These are phyloP conservation scores for Dendrocincla tyrannina DNA, from an alignment of 2,797 vertebrate species.

Conservation along the genomic window DNA sequence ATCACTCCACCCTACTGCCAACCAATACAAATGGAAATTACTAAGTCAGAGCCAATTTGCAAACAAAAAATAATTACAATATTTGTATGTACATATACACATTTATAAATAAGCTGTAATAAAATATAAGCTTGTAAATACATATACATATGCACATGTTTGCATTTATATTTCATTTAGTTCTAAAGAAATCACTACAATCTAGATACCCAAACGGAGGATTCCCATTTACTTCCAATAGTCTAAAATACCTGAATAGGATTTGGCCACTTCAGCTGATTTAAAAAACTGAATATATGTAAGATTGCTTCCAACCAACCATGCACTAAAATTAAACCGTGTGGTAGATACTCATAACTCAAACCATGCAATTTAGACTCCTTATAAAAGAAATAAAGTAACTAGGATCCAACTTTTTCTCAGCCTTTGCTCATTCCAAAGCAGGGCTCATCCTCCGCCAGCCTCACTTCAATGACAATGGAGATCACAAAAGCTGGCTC, in stretches of 20 bases:
- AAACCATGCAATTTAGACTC: background rate
- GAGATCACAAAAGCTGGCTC: background rate
- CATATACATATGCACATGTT: fast-evolving
- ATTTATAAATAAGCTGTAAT: background rate
- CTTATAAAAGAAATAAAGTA: background rate
- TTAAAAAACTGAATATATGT: background rate
- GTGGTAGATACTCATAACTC: background rate
- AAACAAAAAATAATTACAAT: background rate
- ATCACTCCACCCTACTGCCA: background rate
- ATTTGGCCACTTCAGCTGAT: background rate
- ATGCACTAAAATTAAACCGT: background rate
- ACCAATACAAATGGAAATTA: background rate
- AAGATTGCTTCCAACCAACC: background rate
- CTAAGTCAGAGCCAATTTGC: background rate
- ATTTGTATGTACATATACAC: background rate
- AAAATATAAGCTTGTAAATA: background rate
- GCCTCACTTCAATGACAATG: background rate
- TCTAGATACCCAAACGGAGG: background rate
- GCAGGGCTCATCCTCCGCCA: background rate
- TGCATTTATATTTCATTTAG: background rate
- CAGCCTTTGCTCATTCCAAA: background rate
- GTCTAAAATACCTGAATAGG: background rate
- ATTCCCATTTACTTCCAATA: background rate
- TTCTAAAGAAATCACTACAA: background rate
- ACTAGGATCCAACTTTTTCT: background rate